Base-by-base conservation (phyloP, 2,888 invertebrate genomes). In the Eupithecia abbreviata region DNA sequence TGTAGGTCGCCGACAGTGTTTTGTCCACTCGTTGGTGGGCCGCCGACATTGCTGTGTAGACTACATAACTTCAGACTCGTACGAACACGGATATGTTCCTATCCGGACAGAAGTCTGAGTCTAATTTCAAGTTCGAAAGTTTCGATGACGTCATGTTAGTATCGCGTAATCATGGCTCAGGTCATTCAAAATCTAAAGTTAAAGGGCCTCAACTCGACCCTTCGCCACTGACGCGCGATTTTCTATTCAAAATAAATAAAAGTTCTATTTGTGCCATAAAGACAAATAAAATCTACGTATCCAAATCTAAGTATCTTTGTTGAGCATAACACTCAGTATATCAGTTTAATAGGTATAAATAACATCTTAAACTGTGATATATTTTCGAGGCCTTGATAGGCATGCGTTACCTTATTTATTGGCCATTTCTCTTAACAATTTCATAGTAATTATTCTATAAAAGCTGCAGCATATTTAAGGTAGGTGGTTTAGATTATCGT, bases 301-400 rank as follows among this genome's bases (percentile, higher is more conserved):
- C 55, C 55, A 55, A n/a, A n/a, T n/a, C n/a, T n/a, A 7, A 55
- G n/a, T 55, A 55, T n/a, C 5, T 55, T n/a, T n/a, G n/a, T n/a
- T n/a, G 55, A 55, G n/a, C 7, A 55, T 3, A 51, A 15, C 51
- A 0, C 13, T 51, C 51, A 51, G 51, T 49, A 49, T 4, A 49
- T 49, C 49, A 49, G 49, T 15, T 5, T 15, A 51, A 15, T 55
- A n/a, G 55, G 55, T n/a, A 55, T n/a, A 55, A 65, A 65, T 30
- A 65, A 62, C 30, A 30, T 66, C 66, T 42, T 9, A 12, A 66
- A 41, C 66, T 55, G 30, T 76, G 6, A 68, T 66, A 66, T 73
- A 73, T 73, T 76, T 76, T 66, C 43, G 73, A 76, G 73, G 72
- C 66, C 71, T 58, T 49, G 47, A 70, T 62, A 76, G 66, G 65